A percentile compares a stretch with the other conserved stretches of the same genome.
phyloP scores from a whole-genome alignment of 2,797 vertebrate species.

The Hyperoplus immaculatus region DNA sequence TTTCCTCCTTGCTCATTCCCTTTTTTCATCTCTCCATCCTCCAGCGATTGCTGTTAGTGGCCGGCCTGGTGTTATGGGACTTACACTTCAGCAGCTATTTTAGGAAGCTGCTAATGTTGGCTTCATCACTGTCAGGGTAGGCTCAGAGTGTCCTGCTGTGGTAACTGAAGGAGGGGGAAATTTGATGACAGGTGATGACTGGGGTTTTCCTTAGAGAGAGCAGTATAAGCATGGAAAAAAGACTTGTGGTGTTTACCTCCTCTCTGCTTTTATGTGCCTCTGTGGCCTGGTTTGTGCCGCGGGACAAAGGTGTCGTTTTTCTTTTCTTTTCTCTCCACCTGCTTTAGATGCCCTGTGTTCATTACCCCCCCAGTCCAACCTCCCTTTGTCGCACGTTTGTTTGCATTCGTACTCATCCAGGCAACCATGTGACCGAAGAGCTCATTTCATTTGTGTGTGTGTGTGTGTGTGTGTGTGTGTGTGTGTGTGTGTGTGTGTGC shows the following conservation, averaged over 20 bases:
- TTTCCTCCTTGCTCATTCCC: background rate
- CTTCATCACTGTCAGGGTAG: constrained; percentile 14
- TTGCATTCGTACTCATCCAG: constrained; percentile 21
- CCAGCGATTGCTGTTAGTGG: constrained; percentile 12
- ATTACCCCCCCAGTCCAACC: constrained; percentile 12
- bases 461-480: background rate
- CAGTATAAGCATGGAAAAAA: constrained; percentile 27
- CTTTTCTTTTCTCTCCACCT: constrained; percentile 1
- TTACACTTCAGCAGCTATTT: constrained; percentile 58
- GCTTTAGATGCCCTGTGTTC: constrained; percentile 22
- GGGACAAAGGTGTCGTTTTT: constrained; percentile 29
- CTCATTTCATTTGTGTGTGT: background rate
- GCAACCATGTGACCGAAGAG: constrained; percentile 10
- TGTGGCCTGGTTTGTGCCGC: background rate
- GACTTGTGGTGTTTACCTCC: constrained; percentile 35
- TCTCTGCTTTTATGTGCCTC: constrained; percentile 30
- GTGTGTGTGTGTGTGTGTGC: constrained; percentile 34
- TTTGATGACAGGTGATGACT: background rate
- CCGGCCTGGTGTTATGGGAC: constrained; percentile 30
- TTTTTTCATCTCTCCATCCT: constrained; percentile 21
- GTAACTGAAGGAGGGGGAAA: background rate
- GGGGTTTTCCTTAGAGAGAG: background rate
- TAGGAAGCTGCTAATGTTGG: constrained; percentile 45
- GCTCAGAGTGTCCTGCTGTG: constrained; percentile 36
- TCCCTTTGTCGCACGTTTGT: constrained; percentile 21